Evolutionary conservation across 2,113 vertebrate genomes (phyloP).

Genomic region (Microcebus lehilahytsara): DNA sequence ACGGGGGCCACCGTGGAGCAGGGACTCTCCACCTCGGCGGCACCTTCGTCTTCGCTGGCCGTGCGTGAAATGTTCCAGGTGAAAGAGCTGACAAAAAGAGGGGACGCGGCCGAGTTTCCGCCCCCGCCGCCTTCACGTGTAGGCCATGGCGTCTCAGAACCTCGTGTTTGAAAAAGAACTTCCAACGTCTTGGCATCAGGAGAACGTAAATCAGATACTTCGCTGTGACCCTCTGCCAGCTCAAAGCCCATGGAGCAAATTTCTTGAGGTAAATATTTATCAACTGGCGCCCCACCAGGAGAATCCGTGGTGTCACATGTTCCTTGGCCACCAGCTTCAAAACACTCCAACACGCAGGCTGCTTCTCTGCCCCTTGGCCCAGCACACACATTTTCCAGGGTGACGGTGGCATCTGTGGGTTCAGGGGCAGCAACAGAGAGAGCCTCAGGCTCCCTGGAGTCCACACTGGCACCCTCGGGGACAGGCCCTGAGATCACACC

Average conservation of each 20-base stretch:
- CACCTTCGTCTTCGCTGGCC: not conserved
- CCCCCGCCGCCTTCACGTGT: not conserved
- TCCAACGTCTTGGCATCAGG: conserved; percentile 69
- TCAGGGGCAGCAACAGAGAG: not conserved
- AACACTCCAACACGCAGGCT: accelerated
- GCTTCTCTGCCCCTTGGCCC: conserved; percentile 36
- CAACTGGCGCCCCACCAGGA: not conserved
- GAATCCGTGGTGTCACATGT: not conserved
- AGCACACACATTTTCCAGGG: conserved; percentile 29
- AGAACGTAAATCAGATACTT: conserved; percentile 65
- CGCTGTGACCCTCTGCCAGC: conserved; percentile 45
- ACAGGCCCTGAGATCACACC: not conserved
- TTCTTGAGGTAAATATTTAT: conserved; percentile 55
- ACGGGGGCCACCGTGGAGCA: accelerated
- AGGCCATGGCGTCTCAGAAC: conserved; percentile 38
- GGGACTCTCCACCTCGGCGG: not conserved
- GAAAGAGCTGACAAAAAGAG: not conserved
- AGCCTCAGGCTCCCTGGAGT: not conserved
- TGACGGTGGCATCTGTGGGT: not conserved
- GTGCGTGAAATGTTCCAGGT: not conserved
- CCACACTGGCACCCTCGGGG: accelerated
- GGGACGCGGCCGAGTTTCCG: not conserved
- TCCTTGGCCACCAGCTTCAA: not conserved
- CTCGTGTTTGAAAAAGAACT: conserved; percentile 50
- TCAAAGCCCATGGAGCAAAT: conserved; percentile 52